phyloP scores from a whole-genome alignment of 2,888 invertebrate species.

The Philaethria dido region DNA sequence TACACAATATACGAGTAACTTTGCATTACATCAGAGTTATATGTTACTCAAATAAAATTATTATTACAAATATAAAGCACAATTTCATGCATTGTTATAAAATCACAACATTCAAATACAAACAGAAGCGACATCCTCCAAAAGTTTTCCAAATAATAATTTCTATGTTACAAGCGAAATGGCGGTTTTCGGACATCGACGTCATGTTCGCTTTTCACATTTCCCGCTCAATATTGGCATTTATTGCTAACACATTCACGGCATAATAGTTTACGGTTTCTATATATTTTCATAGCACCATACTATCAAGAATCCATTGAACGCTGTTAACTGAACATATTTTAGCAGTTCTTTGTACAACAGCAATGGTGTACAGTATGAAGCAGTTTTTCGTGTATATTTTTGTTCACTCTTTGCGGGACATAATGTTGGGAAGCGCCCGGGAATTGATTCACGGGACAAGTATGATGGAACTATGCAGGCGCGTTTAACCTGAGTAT shows the following conservation, averaged over 20 bases:
- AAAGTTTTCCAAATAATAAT: slow-evolving; percentile 15
- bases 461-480: slow-evolving; percentile 68
- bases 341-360: background rate
- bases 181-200: slow-evolving; percentile 39
- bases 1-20: too few relatives aligned
- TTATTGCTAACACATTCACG: slow-evolving; percentile 54
- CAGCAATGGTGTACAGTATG: slow-evolving; percentile 22
- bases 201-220: slow-evolving; percentile 56
- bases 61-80: background rate
- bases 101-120: background rate
- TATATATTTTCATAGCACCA: slow-evolving; percentile 43
- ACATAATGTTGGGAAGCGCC: slow-evolving; percentile 41
- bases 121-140: slow-evolving; percentile 10
- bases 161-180: slow-evolving; percentile 31
- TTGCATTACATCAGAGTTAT: too few relatives aligned
- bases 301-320: slow-evolving; percentile 24
- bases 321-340: background rate
- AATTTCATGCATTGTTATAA: background rate
- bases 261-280: slow-evolving; percentile 40
- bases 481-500: slow-evolving; percentile 60
- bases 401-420: slow-evolving; percentile 10
- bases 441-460: slow-evolving; percentile 63
- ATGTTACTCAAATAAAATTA: background rate
- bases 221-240: slow-evolving; percentile 59
- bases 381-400: background rate